Evolutionary conservation across 2,113 vertebrate genomes (phyloP).

Genomic region (Scytalopus superciliaris): DNA sequence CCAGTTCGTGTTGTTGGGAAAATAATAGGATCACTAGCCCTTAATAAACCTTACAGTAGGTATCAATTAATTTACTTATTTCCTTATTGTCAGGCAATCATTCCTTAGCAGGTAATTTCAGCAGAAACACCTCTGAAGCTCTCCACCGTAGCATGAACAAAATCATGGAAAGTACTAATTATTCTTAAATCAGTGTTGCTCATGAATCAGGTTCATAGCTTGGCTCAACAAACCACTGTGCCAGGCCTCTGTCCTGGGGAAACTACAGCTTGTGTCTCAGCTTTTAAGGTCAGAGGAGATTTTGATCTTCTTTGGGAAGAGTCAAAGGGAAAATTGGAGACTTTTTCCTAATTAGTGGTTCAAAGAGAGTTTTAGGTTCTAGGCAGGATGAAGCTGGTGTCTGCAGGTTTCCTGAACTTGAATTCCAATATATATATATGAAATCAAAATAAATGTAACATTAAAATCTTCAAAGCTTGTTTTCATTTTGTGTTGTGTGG

Average conservation of each 20-base stretch:
- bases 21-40: not conserved
- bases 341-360: not conserved
- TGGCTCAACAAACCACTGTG: not conserved
- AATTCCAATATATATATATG: not conserved
- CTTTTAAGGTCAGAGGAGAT: not conserved
- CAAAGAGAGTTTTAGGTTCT: not conserved
- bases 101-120: not conserved
- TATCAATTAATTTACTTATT: not conserved
- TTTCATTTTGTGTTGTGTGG: not conserved
- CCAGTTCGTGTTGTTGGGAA: not conserved
- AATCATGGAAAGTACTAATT: not conserved
- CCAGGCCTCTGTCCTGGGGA: fast-evolving
- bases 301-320: not conserved
- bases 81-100: not conserved
- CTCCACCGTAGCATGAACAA: not conserved
- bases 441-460: not conserved
- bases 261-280: not conserved
- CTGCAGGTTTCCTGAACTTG: not conserved
- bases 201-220: not conserved
- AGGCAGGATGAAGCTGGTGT: not conserved
- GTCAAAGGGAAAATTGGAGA: not conserved
- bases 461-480: not conserved
- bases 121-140: not conserved
- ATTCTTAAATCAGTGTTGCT: not conserved
- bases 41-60: not conserved